Evolutionary conservation across 2,888 invertebrate species (phyloP), one percentile per base, ranked within the genome.

Genomic region (Pyrochroa serraticornis): DNA sequence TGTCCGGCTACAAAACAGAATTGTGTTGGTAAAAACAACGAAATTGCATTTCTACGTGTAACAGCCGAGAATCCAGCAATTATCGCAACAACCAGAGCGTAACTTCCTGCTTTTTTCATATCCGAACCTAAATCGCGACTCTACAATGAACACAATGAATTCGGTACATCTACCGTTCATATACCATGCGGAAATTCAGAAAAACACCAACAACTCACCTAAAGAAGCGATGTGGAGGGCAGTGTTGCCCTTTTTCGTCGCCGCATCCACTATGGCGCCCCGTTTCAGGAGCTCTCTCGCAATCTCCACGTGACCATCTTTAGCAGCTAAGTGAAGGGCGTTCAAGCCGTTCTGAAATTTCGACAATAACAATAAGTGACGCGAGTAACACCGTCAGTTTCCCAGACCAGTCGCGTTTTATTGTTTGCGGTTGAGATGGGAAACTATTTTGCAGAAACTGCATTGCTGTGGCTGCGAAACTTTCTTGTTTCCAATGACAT

Each of bases 241-340:
- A 46, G 98, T 98, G 82, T 99, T 99, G 69, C 99, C 99, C 83
- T 99, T 99, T 87, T 97, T 97, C 57, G 99, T 99, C 59, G 97
- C 96, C 14, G 98, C 94, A 77, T 99, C 97, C 60, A 99, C 97
- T 67, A 92, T 88, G 32, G 98, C 98, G 33, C 96, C 96, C 55
- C 97, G 86, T 70, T 91, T 91, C 64, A 99, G 85, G 66, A 99
- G 84, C 79, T 98, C 97, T 47, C 90, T 86, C 33, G 98, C 98
- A 65, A 99, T 95, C 71, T 93, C 92, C 67, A 93, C 89, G 79
- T 98, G 98, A 13, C 98, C 98, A 82, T 99, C 98, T 81, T 99
- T 99, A 45, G 97, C 95, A 48, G 98, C 97, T 76, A 99, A 84
- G 80, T 99, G 99, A 71, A 99, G 87, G 62, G 98, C 98, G 82